Conservation (phyloP, 2,888 invertebrate species). For the Poecilobothrus nobilitatus region DNA sequence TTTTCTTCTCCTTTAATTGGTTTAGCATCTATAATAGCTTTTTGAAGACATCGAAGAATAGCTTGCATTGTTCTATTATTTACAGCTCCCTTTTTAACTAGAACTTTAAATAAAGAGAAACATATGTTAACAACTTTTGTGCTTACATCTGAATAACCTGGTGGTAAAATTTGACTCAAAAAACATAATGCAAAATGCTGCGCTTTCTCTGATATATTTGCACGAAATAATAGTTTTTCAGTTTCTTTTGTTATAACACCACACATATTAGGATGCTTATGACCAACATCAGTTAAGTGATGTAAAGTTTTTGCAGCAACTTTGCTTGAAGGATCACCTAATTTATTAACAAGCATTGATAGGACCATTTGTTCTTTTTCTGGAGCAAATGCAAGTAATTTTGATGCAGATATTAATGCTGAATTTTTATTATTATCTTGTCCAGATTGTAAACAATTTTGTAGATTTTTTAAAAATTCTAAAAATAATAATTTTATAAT, state of each 20-base stretch:
- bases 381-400: constrained; percentile 35
- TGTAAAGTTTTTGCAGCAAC: constrained; percentile 83
- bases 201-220: constrained; percentile 74
- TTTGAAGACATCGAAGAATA: constrained; percentile 71
- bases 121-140: constrained; percentile 81
- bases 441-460: constrained; percentile 38
- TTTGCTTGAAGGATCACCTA: constrained; percentile 78
- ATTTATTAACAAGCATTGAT: constrained; percentile 78
- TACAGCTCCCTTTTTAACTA: constrained; percentile 70
- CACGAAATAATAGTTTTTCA: constrained; percentile 81
- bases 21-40: constrained; percentile 49
- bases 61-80: constrained; percentile 78
- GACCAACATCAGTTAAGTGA: constrained; percentile 71
- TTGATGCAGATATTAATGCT: constrained; percentile 35
- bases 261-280: constrained; percentile 88
- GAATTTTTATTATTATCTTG: constrained; percentile 40
- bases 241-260: constrained; percentile 76
- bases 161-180: constrained; percentile 67
- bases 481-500: constrained; percentile 14
- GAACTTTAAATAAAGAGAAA: constrained; percentile 90
- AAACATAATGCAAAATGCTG: constrained; percentile 93
- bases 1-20: constrained; percentile 34
- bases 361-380: constrained; percentile 53
- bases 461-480: constrained; percentile 40
- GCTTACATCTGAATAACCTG: constrained; percentile 71